phyloP scores from a whole-genome alignment of 2,888 invertebrate species.

The Cordylochernes scorpioides region DNA sequence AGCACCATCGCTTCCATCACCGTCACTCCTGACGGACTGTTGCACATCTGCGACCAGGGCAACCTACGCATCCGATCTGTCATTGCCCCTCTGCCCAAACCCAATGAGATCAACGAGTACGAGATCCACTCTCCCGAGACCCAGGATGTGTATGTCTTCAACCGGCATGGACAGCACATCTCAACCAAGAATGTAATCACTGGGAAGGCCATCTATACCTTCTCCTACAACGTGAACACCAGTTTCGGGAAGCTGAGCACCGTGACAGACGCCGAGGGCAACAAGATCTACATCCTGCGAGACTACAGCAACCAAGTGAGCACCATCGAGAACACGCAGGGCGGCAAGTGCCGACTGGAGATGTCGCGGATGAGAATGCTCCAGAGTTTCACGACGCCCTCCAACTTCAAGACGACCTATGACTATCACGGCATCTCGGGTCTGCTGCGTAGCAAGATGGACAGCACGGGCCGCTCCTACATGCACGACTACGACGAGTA shows the following conservation, averaged over 20 bases:
- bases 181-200: constrained; percentile 69
- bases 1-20: constrained; percentile 37
- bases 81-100: constrained; percentile 31
- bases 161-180: constrained; percentile 75
- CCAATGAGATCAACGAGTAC: constrained; percentile 55
- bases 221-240: constrained; percentile 41
- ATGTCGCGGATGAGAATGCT: constrained; percentile 23
- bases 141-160: constrained; percentile 75
- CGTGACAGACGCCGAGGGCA: constrained; percentile 75
- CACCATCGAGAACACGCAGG: constrained; percentile 36
- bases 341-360: constrained; percentile 17
- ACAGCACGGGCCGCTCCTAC: constrained; percentile 29
- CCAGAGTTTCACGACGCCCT: constrained; percentile 20
- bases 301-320: constrained; percentile 48
- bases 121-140: constrained; percentile 77
- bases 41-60: constrained; percentile 76
- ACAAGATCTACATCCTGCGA: constrained; percentile 64
- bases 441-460: constrained; percentile 21
- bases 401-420: constrained; percentile 20
- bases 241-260: constrained; percentile 52
- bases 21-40: constrained; percentile 78
- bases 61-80: constrained; percentile 25
- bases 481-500: constrained; percentile 72
- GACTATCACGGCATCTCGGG: constrained; percentile 22
- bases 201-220: constrained; percentile 76